phyloP scores from a whole-genome alignment of 2,113 vertebrate genomes.

The Porphyrio hochstetteri region DNA sequence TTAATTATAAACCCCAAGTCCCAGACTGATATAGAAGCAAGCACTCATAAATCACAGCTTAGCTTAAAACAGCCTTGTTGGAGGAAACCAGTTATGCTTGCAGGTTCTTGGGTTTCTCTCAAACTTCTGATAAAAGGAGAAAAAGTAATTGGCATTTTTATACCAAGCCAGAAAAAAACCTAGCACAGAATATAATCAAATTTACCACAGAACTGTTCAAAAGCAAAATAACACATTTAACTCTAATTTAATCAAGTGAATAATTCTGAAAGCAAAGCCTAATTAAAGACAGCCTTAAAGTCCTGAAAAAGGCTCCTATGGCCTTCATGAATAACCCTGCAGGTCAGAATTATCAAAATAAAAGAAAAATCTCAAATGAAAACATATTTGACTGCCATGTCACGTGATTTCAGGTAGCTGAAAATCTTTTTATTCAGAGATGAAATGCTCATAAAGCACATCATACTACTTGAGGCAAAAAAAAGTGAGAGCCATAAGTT shows the following conservation, averaged over 20 bases:
- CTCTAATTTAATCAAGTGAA: not conserved
- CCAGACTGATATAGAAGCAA: not conserved
- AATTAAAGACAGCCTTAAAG: not conserved
- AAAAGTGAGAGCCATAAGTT: not conserved
- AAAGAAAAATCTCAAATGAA: not conserved
- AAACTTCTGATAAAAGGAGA: not conserved
- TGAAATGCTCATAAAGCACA: not conserved
- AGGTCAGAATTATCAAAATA: not conserved
- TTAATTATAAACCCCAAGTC: not conserved
- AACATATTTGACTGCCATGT: not conserved
- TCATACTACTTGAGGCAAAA: not conserved
- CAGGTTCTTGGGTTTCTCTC: not conserved
- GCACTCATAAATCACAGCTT: not conserved
- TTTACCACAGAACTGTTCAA: not conserved
- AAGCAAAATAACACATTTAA: not conserved
- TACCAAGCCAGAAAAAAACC: not conserved
- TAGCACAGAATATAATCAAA: not conserved
- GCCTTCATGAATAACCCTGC: not conserved
- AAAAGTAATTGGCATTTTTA: not conserved
- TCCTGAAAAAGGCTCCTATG: not conserved
- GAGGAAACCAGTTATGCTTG: not conserved
- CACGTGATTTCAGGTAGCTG: not conserved
- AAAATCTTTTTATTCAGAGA: not conserved
- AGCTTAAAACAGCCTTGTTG: not conserved
- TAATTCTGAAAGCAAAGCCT: not conserved